Conservation (phyloP, 2,113 vertebrate genomes). For the Odocoileus hemionus region DNA sequence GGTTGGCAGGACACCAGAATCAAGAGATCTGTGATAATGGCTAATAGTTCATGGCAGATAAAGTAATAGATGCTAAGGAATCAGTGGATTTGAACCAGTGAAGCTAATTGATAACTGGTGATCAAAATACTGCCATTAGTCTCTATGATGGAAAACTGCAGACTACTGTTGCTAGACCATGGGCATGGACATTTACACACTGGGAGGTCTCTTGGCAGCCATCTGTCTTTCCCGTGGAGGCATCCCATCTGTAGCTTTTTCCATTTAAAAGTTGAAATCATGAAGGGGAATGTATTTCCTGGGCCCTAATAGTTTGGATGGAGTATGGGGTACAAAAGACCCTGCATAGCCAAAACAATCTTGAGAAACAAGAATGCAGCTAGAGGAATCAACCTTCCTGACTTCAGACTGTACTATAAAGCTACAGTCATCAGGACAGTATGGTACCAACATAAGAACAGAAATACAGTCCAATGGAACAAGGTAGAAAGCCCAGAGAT, state of each 20-base stretch:
- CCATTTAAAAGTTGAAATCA: neutral
- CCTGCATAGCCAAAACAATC: neutral
- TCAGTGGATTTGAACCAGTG: neutral
- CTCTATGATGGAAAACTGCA: neutral
- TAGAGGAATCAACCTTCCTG: neutral
- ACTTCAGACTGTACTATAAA: neutral
- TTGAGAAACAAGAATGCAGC: neutral
- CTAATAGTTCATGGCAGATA: neutral
- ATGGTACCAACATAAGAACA: neutral
- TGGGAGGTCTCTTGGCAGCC: neutral
- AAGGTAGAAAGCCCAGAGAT: neutral
- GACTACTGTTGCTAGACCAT: neutral
- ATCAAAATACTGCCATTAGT: neutral
- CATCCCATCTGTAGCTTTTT: neutral
- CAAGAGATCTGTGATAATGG: neutral
- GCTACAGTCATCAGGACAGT: neutral
- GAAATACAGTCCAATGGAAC: neutral
- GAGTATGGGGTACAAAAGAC: neutral
- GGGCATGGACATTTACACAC: neutral
- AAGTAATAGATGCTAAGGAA: neutral
- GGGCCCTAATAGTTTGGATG: neutral
- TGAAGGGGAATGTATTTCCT: neutral
- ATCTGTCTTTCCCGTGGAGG: neutral
- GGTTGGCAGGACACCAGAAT: neutral
- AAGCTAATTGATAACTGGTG: neutral